phyloP scores from a whole-genome alignment of 2,888 invertebrate genomes.

The Laothoe populi region DNA sequence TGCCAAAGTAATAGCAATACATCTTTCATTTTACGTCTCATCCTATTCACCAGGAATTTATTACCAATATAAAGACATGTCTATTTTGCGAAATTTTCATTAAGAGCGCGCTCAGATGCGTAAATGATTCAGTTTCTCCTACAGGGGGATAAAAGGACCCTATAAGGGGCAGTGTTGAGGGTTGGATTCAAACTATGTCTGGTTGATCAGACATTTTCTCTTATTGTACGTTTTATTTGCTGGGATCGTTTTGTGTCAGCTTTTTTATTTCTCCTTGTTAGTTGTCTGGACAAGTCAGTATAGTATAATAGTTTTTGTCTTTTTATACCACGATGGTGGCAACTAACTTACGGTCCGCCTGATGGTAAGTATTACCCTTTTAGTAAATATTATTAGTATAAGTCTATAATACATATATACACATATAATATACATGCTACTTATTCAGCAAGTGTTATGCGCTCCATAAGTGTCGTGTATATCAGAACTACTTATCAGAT shows the following conservation, averaged over 20 bases:
- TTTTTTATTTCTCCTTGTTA: neutral
- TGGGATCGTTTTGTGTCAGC: neutral
- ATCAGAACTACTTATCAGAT: too few species aligned
- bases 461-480: too few species aligned
- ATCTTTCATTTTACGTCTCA: constrained; percentile 4
- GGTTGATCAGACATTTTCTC: constrained; percentile 39
- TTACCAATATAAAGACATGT: constrained; percentile 33
- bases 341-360: too few species aligned
- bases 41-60: constrained; percentile 4
- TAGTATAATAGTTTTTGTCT: too few species aligned
- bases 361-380: too few species aligned
- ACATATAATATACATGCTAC: too few species aligned
- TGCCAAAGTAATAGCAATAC: neutral
- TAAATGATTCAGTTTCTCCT: constrained; percentile 60
- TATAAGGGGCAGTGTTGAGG: constrained; percentile 55
- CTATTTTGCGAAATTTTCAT: constrained; percentile 54
- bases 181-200: constrained; percentile 47
- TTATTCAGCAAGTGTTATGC: too few species aligned
- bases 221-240: constrained; percentile 32
- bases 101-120: constrained; percentile 55
- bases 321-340: too few species aligned
- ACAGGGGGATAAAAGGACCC: constrained; percentile 51
- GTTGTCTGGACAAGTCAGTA: neutral
- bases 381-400: too few species aligned
- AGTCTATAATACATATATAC: too few species aligned